Percentiles rank a stretch among this genome's conserved stretches.
Evolutionary conservation across 1,140 invertebrate genomes (phyloP).

Genomic region (Papilio glaucus): DNA sequence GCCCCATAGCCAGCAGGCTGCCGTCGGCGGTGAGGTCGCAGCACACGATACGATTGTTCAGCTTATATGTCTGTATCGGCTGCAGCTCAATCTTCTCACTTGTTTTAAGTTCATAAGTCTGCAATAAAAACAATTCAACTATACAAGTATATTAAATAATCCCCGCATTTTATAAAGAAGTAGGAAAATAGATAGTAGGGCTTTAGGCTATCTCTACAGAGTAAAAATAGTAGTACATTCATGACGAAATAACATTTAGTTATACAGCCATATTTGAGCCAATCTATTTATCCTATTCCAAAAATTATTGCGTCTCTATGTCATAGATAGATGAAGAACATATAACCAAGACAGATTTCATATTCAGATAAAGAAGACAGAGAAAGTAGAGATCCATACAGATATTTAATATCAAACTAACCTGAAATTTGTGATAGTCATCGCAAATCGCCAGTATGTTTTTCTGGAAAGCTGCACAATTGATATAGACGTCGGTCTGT

Average conservation of each 20-base stretch:
- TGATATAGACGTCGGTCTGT: slow-evolving; percentile 57
- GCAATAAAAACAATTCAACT: slow-evolving; percentile 41
- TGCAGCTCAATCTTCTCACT: slow-evolving; percentile 46
- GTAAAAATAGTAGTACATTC: too few relatives aligned
- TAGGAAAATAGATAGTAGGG: too few relatives aligned
- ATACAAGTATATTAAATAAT: too few relatives aligned
- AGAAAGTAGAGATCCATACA: not conserved
- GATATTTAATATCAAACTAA: slow-evolving; percentile 37
- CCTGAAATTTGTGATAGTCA: slow-evolving; percentile 65
- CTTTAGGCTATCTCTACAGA: too few relatives aligned
- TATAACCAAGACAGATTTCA: too few relatives aligned
- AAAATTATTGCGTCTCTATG: too few relatives aligned
- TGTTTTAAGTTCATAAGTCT: slow-evolving; percentile 62
- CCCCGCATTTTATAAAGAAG: too few relatives aligned
- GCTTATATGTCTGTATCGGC: slow-evolving; percentile 57
- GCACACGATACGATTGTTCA: slow-evolving; percentile 64
- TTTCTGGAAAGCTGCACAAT: slow-evolving; percentile 62
- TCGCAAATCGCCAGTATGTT: slow-evolving; percentile 68
- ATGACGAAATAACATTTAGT: too few relatives aligned
- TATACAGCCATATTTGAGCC: too few relatives aligned
- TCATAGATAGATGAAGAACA: too few relatives aligned
- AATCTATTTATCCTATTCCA: too few relatives aligned
- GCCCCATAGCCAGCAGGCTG: slow-evolving; percentile 66
- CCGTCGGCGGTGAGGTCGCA: slow-evolving; percentile 57
- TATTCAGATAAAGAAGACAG: too few relatives aligned